Conservation (phyloP, 2,113 vertebrate species). For the Paedocypris sp. region DNA sequence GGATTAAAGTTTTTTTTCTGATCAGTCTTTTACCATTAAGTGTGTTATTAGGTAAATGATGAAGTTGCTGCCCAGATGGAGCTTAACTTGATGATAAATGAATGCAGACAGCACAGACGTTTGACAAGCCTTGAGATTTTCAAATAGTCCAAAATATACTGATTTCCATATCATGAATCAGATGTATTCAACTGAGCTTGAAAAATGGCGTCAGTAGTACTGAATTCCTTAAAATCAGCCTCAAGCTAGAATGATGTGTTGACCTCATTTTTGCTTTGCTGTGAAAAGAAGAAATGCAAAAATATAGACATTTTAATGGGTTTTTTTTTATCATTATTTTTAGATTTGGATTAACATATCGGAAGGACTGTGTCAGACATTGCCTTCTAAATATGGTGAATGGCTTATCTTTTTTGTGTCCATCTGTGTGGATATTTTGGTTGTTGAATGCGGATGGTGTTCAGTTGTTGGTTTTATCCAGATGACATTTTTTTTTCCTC, state of each 20-base stretch:
- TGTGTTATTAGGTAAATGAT: conserved; percentile 20
- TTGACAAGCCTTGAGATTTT: conserved; percentile 13
- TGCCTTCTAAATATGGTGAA: conserved; percentile 21
- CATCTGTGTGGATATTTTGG: conserved; percentile 2
- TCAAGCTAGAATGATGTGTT: conserved; percentile 39
- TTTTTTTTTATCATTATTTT: no score
- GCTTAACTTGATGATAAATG: conserved; percentile 21
- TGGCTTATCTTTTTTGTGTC: neutral
- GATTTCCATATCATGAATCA: conserved; percentile 7
- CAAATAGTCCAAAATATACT: neutral
- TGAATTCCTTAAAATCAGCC: conserved; percentile 16
- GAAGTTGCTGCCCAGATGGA: conserved; percentile 5
- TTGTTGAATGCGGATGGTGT: neutral
- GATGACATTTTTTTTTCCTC: conserved; percentile 39
- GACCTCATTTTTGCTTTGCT: conserved; percentile 38
- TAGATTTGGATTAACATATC: conserved; percentile 41
- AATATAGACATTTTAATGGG: conserved; percentile 27
- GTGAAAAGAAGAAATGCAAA: conserved; percentile 35
- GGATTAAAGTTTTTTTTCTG: neutral
- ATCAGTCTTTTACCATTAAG: conserved; percentile 13
- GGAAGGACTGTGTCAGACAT: conserved; percentile 30
- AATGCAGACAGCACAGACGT: neutral
- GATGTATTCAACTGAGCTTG: neutral
- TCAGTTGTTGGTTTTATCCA: conserved; percentile 38
- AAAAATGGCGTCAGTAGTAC: conserved; percentile 1